These are phyloP conservation scores for Pseudomugil tenellus DNA, from an alignment of 2,797 vertebrate species.

Conservation along the genomic window DNA sequence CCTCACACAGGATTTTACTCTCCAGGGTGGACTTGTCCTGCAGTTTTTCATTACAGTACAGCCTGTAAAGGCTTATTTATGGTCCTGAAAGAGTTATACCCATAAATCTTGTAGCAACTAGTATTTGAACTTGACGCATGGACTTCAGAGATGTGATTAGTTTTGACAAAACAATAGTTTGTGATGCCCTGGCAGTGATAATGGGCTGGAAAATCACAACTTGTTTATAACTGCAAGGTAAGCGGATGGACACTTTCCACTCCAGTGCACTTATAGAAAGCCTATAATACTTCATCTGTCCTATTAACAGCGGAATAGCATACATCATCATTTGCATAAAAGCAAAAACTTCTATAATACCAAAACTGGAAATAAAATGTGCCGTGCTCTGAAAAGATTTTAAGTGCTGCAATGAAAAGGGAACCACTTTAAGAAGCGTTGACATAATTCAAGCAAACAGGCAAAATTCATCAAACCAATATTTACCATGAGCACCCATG, in stretches of 20 bases:
- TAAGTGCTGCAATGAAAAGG: not conserved
- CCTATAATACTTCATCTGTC: not conserved
- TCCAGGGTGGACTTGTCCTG: too few species aligned
- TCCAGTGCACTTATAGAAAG: not conserved
- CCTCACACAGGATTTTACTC: not conserved
- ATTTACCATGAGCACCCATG: constrained; percentile 6
- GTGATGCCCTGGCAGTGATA: too few species aligned
- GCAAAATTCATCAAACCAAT: constrained; percentile 11
- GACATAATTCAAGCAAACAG: constrained; percentile 12
- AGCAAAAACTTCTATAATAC: not conserved
- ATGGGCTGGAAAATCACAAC: not conserved
- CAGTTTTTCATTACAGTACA: not conserved
- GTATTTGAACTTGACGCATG: too few species aligned
- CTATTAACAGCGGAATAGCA: constrained; percentile 1
- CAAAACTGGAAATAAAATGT: not conserved
- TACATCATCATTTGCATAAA: not conserved
- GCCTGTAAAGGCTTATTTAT: not conserved
- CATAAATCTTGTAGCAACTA: not conserved
- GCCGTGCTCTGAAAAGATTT: not conserved
- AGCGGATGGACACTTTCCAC: not conserved
- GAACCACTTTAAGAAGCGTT: not conserved
- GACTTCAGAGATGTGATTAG: not conserved
- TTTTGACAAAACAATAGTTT: not conserved
- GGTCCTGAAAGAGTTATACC: not conserved
- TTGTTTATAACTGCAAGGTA: constrained; percentile 2